These are phyloP conservation scores for Acronicta leporina DNA, from an alignment of 2,888 invertebrate genomes.

Conservation along the genomic window DNA sequence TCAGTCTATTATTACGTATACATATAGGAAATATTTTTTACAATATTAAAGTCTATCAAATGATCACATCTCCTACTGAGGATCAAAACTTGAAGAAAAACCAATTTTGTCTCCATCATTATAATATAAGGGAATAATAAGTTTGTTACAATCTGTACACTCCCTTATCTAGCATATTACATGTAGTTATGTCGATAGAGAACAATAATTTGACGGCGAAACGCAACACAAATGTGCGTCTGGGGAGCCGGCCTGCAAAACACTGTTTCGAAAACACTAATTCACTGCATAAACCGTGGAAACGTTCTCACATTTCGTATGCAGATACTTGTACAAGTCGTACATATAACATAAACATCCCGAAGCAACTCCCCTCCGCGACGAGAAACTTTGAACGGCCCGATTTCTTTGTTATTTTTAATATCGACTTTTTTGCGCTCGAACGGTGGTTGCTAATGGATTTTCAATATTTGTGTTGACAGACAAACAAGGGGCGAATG, in stretches of 20 bases:
- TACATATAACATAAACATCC: conserved; percentile 66
- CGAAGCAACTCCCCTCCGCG: conserved; percentile 67
- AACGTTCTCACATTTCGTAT: conserved; percentile 59
- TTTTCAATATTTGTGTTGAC: conserved; percentile 87
- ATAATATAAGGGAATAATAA: conserved; percentile 20
- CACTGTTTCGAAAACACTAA: conserved; percentile 48
- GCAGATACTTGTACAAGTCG: conserved; percentile 45
- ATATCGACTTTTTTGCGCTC: conserved; percentile 82
- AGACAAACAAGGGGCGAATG: conserved; percentile 81
- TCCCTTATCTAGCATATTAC: conserved; percentile 3
- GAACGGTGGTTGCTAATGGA: conserved; percentile 83
- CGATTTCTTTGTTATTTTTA: conserved; percentile 83
- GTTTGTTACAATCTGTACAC: conserved; percentile 3
- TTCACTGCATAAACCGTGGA: conserved; percentile 54
- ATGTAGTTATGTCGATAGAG: conserved; percentile 10
- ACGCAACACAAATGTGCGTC: conserved; percentile 46
- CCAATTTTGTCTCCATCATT: too few species aligned
- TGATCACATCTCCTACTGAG: too few species aligned
- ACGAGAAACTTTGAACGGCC: conserved; percentile 72
- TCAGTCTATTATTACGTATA: too few species aligned
- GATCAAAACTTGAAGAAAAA: too few species aligned
- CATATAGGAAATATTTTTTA: too few species aligned
- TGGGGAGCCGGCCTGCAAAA: conserved; percentile 38
- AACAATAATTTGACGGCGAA: conserved; percentile 40
- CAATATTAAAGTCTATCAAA: too few species aligned